These are phyloP conservation scores for Goniozus legneri DNA, from an alignment of 1,140 invertebrate species.

Conservation along the genomic window DNA sequence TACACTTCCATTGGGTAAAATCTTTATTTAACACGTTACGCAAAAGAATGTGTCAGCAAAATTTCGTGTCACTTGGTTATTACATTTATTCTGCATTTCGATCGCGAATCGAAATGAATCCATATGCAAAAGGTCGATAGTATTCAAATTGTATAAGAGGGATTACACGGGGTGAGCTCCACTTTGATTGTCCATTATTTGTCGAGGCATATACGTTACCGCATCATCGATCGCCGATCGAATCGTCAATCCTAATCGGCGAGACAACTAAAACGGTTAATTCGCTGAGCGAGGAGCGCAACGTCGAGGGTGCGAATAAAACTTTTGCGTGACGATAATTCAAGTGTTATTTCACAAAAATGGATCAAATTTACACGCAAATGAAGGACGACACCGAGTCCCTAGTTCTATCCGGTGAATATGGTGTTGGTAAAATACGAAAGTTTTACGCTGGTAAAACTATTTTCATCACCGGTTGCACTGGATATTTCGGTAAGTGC, in stretches of 20 bases:
- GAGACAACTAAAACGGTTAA: too few relatives aligned
- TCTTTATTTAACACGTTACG: neutral
- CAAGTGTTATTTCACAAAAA: neutral
- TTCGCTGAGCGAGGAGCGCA: too few relatives aligned
- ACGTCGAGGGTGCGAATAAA: too few relatives aligned
- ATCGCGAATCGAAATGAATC: too few relatives aligned
- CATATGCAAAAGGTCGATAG: neutral
- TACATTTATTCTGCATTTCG: neutral
- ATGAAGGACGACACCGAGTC: constrained; percentile 27
- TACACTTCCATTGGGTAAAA: too few relatives aligned
- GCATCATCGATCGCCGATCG: neutral
- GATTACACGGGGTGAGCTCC: neutral
- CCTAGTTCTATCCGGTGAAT: constrained; percentile 3
- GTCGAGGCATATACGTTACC: neutral
- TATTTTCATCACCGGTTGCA: constrained; percentile 32
- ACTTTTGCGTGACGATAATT: neutral
- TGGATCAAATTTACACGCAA: constrained; percentile 28
- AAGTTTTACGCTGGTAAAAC: constrained; percentile 27
- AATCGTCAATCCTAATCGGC: too few relatives aligned
- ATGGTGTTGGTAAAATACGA: constrained; percentile 26
- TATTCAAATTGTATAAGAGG: neutral
- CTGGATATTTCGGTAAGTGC: constrained; percentile 63
- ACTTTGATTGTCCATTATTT: neutral
- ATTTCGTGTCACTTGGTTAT: neutral
- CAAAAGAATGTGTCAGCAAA: neutral